A percentile compares a stretch with the other conserved stretches of the same genome.
These are phyloP conservation scores for Cinara cedri DNA, from an alignment of 2,888 invertebrate species.

Conservation along the genomic window DNA sequence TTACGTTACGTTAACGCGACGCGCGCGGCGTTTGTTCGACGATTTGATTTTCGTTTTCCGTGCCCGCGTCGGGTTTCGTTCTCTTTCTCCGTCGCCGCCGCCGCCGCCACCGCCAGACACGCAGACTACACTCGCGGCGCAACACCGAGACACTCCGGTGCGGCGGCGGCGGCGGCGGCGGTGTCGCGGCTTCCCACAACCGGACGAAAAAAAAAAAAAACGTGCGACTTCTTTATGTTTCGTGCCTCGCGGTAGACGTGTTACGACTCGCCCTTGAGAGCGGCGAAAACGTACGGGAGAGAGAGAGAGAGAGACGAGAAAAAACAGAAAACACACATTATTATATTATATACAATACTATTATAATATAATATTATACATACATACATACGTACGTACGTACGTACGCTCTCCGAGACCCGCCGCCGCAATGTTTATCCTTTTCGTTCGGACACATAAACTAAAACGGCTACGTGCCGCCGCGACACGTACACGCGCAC, in stretches of 20 bases:
- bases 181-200: conserved; percentile 37
- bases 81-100: neutral
- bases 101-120: neutral
- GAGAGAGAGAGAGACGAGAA: no score
- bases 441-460: conserved; percentile 45
- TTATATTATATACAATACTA: no score
- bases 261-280: conserved; percentile 52
- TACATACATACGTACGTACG: no score
- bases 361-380: no score
- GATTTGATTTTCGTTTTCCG: no score
- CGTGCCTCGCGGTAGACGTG: conserved; percentile 47
- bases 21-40: no score
- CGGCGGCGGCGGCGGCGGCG: no score
- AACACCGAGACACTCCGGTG: neutral
- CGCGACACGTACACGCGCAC: conserved; percentile 13
- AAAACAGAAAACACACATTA: neutral
- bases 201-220: conserved; percentile 30
- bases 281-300: no score
- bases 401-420: neutral
- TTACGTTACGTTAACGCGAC: no score
- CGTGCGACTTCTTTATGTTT: conserved; percentile 56
- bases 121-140: neutral
- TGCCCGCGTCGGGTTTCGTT: no score
- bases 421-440: conserved; percentile 42
- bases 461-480: conserved; percentile 35